Conservation (phyloP, 2,113 vertebrate species). For the Chionis minor region DNA sequence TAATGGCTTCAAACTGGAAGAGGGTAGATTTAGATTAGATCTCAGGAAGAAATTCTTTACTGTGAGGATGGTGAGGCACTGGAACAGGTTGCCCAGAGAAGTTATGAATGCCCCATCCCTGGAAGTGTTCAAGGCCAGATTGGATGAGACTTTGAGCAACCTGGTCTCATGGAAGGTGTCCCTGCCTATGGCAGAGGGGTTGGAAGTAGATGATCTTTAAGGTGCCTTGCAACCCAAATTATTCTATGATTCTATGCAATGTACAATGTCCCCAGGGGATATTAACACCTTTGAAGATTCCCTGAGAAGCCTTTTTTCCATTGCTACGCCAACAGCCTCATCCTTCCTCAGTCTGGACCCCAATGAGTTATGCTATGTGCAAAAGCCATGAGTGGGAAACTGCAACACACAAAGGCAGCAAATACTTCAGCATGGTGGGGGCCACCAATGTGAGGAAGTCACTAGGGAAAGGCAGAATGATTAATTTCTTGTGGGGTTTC, state of each 20-base stretch:
- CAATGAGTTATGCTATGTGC: not conserved
- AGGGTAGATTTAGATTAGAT: not conserved
- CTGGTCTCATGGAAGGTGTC: not conserved
- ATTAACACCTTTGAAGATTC: not conserved
- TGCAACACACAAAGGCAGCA: not conserved
- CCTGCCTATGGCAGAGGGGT: not conserved
- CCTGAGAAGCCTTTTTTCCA: not conserved
- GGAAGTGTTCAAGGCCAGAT: not conserved
- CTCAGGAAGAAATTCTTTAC: not conserved
- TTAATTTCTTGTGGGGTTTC: not conserved
- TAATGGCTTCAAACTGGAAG: not conserved
- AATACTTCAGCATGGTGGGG: not conserved
- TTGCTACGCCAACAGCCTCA: not conserved
- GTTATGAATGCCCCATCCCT: not conserved
- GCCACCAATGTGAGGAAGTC: not conserved
- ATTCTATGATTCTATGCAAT: not conserved
- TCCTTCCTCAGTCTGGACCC: not conserved
- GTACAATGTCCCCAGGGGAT: fast-evolving
- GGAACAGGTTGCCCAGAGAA: not conserved
- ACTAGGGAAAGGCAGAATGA: not conserved
- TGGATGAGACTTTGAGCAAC: not conserved
- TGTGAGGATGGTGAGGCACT: not conserved
- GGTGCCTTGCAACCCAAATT: not conserved
- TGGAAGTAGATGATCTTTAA: not conserved
- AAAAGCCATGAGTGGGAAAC: not conserved